phyloP scores from a whole-genome alignment of 2,113 vertebrate species.

The Caranx melampygus region DNA sequence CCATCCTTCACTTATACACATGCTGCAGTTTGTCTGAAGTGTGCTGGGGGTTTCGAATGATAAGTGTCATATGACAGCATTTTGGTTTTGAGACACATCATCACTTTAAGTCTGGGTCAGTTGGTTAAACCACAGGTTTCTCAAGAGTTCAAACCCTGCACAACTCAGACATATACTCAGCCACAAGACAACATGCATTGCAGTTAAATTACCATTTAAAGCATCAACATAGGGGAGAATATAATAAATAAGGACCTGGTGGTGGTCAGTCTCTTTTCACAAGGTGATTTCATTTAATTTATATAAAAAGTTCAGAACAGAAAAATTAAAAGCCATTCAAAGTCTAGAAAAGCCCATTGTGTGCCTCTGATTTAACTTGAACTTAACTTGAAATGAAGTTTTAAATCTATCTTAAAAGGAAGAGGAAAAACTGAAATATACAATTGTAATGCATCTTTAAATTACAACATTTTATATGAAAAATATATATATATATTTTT shows the following conservation, averaged over 20 bases:
- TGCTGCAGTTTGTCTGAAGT: background rate
- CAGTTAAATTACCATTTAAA: background rate
- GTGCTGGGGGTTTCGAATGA: background rate
- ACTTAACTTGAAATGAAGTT: background rate
- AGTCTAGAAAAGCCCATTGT: background rate
- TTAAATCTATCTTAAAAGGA: background rate
- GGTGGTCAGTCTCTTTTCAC: background rate
- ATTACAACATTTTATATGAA: too few species aligned
- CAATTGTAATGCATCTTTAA: background rate
- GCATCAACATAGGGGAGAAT: background rate
- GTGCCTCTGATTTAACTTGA: background rate
- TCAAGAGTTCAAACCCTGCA: background rate
- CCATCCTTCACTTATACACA: conserved; percentile 5
- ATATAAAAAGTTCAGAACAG: background rate
- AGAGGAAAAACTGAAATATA: background rate
- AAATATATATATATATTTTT: background rate
- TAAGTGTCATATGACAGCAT: conserved; percentile 9
- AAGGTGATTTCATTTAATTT: background rate
- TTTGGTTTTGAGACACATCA: conserved; percentile 12
- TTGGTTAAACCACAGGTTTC: conserved; percentile 2
- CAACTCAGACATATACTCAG: conserved; percentile 1
- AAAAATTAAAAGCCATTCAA: background rate
- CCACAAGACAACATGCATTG: background rate
- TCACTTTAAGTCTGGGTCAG: conserved; percentile 33
- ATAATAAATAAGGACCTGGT: background rate